A percentile compares a stretch with the other conserved stretches of the same genome.
Conservation (phyloP, 2,888 invertebrate species). For the Marasmarcha lunaedactyla region DNA sequence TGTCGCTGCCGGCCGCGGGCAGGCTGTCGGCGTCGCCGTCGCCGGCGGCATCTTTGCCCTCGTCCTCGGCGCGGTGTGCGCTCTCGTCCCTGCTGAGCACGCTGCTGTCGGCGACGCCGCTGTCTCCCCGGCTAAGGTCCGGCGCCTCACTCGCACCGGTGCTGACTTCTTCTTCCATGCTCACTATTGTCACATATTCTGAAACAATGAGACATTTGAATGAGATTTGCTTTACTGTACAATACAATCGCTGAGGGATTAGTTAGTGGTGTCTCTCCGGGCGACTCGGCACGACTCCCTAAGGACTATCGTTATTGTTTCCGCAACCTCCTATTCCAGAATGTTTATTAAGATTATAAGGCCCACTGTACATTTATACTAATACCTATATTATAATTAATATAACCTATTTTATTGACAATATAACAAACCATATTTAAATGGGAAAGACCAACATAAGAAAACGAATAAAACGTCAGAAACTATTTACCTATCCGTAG, state of each 20-base stretch:
- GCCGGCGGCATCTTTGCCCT: slow-evolving; percentile 49
- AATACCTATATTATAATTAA: no score
- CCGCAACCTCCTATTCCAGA: slow-evolving; percentile 4
- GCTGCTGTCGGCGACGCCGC: slow-evolving; percentile 21
- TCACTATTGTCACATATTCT: slow-evolving; percentile 53
- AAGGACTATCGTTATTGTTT: slow-evolving; percentile 4
- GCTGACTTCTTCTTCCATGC: slow-evolving; percentile 47
- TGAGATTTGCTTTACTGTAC: not conserved
- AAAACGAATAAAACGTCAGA: no score
- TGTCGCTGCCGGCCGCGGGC: slow-evolving; percentile 81
- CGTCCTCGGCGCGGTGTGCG: slow-evolving; percentile 58
- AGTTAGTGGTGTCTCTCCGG: not conserved
- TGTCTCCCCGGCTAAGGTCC: slow-evolving; percentile 23
- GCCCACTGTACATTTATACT: no score
- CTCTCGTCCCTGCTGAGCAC: slow-evolving; percentile 34
- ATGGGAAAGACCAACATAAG: no score
- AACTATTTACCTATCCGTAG: no score
- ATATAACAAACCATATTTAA: no score
- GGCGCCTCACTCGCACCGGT: slow-evolving; percentile 26
- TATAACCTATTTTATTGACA: no score
- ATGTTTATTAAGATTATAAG: slow-evolving; percentile 11
- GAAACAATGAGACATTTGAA: slow-evolving; percentile 35
- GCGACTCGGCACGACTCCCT: no score
- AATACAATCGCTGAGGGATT: not conserved
- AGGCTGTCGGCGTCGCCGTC: slow-evolving; percentile 52